A percentile compares a stretch with the other conserved stretches of the same genome.
Conservation (phyloP, 2,888 invertebrate species). For the Drosophila meridionalis region DNA sequence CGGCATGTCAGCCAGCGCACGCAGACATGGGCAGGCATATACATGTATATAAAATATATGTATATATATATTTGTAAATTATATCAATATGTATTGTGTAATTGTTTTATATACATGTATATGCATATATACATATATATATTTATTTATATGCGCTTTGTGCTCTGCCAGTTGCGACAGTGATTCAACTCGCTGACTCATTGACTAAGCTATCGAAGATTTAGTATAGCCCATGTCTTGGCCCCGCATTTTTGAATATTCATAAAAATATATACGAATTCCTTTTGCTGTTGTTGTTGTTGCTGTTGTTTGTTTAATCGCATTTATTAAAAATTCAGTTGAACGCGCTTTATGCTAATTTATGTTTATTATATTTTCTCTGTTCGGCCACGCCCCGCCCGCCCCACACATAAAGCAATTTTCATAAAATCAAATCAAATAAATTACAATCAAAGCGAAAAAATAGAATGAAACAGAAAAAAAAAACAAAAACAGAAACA, state of each 20-base stretch:
- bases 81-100: neutral
- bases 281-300: conserved; percentile 10
- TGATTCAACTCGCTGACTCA: conserved; percentile 27
- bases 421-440: conserved; percentile 68
- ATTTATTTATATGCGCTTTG: neutral
- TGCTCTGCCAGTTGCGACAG: conserved; percentile 7
- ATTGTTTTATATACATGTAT: neutral
- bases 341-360: conserved; percentile 70
- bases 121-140: neutral
- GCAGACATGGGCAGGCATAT: neutral
- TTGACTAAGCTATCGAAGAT: conserved; percentile 29
- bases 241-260: conserved; percentile 16
- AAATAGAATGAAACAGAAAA: conserved; percentile 16
- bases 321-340: conserved; percentile 71
- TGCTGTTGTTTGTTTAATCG: conserved; percentile 24
- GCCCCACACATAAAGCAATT: conserved; percentile 49
- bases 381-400: conserved; percentile 21
- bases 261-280: conserved; percentile 20
- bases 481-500: conserved; percentile 15
- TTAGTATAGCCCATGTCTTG: conserved; percentile 11
- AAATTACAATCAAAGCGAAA: conserved; percentile 59
- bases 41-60: no score
- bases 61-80: neutral
- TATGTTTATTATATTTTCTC: conserved; percentile 64
- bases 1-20: conserved; percentile 36